Percentiles rank a stretch among this genome's conserved stretches.
Conservation (phyloP, 2,113 vertebrate species). For the Albula goreensis region DNA sequence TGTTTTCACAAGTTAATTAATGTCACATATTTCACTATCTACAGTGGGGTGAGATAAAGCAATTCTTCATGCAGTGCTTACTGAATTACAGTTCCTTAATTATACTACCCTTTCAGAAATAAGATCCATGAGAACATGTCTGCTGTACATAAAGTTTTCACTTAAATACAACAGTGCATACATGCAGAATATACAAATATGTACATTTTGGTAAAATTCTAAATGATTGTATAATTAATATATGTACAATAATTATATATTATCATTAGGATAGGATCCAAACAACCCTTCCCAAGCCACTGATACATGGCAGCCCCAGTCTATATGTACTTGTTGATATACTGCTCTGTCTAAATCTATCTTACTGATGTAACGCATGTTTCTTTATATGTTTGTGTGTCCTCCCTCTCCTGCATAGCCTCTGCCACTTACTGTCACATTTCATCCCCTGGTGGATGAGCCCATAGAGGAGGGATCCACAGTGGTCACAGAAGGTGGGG, state of each 20-base stretch:
- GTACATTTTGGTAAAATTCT: neutral
- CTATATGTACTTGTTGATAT: neutral
- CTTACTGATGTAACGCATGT: neutral
- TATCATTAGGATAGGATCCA: neutral
- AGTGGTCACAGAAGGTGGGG: slow-evolving; percentile 96
- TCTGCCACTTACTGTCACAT: slow-evolving; percentile 89
- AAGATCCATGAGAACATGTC: neutral
- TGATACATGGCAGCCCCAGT: neutral
- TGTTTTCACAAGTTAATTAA: slow-evolving; percentile 26
- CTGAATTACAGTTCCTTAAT: neutral
- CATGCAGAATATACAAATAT: neutral
- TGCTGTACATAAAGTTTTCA: neutral
- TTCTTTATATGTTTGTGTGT: neutral
- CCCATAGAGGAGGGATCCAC: slow-evolving; percentile 92
- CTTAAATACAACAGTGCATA: neutral
- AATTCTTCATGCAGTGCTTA: neutral
- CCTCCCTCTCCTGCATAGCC: neutral
- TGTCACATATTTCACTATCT: slow-evolving; percentile 13
- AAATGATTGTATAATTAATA: neutral
- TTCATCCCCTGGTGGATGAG: slow-evolving; percentile 98
- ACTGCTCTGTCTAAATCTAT: neutral
- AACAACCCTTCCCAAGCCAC: neutral
- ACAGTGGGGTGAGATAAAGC: neutral
- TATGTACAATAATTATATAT: neutral
- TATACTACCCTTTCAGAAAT: neutral